Conservation (phyloP, 53 echinoderm and acorn worm species). For the Paracentrotus lividus region DNA sequence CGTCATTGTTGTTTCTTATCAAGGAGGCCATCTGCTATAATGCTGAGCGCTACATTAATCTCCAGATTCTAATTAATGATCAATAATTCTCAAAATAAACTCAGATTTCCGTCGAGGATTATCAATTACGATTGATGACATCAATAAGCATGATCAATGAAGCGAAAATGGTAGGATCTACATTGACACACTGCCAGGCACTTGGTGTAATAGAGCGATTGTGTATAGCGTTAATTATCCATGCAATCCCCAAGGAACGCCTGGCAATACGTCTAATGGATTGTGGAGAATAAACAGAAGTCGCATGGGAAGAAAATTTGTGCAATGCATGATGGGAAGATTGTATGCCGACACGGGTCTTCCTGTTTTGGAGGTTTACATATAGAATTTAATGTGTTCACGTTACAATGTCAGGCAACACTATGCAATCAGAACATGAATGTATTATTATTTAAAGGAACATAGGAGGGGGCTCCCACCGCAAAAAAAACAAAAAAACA, state of each 20-base stretch:
- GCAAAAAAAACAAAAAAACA: no score
- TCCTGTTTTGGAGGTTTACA: not conserved
- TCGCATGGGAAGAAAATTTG: not conserved
- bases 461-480: not conserved
- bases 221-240: not conserved
- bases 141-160: constrained; percentile 19
- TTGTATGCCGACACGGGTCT: not conserved
- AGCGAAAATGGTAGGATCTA: not conserved
- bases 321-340: not conserved
- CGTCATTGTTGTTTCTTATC: not conserved
- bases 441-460: not conserved
- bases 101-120: constrained; percentile 39
- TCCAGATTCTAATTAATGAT: constrained; percentile 3
- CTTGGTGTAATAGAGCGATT: not conserved
- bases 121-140: not conserved
- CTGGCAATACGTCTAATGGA: constrained; percentile 64
- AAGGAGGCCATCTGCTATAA: not conserved
- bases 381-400: not conserved
- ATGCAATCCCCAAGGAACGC: constrained; percentile 31
- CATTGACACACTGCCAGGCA: not conserved
- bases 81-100: constrained; percentile 23
- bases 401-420: not conserved
- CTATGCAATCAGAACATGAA: no score
- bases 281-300: not conserved
- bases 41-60: not conserved